These are phyloP conservation scores for Bubo bubo DNA, from an alignment of 2,113 vertebrate species.

Conservation along the genomic window DNA sequence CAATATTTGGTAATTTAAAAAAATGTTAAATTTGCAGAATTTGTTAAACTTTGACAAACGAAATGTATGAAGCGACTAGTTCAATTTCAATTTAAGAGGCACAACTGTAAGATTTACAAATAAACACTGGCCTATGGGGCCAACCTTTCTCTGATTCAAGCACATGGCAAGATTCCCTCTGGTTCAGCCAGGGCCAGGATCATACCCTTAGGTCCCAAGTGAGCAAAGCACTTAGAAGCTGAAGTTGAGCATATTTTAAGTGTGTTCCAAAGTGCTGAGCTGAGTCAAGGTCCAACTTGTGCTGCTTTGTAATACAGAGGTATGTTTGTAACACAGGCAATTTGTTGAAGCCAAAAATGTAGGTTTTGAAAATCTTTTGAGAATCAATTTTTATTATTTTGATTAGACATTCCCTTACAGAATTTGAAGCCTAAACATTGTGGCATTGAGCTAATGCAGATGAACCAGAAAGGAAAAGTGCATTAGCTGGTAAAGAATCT, in stretches of 20 bases:
- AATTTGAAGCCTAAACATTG: constrained; percentile 24
- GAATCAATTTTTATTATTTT: constrained; percentile 59
- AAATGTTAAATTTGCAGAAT: background rate
- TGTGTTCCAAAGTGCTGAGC: background rate
- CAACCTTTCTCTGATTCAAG: background rate
- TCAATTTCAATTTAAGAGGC: background rate
- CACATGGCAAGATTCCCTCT: background rate
- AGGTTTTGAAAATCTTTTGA: constrained; percentile 12
- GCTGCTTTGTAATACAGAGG: background rate
- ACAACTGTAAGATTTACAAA: background rate
- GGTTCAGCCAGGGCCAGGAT: background rate
- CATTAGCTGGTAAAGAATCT: constrained; percentile 2
- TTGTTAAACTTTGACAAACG: background rate
- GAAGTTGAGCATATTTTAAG: constrained; percentile 11
- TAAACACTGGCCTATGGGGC: background rate
- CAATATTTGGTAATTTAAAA: background rate
- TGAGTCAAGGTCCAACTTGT: background rate
- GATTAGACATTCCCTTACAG: constrained; percentile 30
- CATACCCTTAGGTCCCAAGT: background rate
- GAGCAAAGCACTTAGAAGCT: constrained; percentile 19
- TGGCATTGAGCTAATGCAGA: constrained; percentile 46
- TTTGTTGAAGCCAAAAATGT: constrained; percentile 7
- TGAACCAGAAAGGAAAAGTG: constrained; percentile 43
- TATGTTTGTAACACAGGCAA: background rate
- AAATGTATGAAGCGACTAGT: background rate